Base-by-base conservation (phyloP, 2,797 vertebrate species). In the Microchirus variegatus region DNA sequence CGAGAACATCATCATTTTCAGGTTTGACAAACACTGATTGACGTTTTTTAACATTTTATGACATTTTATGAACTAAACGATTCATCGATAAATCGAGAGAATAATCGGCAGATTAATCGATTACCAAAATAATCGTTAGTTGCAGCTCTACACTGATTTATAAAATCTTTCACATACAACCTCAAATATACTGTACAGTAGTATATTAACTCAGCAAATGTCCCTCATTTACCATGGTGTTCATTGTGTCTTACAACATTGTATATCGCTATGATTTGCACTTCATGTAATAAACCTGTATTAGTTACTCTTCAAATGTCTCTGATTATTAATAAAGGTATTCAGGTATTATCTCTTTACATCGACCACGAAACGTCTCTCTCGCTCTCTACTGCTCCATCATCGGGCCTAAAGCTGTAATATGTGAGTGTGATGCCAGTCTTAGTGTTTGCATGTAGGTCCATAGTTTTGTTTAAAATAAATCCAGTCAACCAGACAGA, bases 401-500 rank as follows among this genome's bases (percentile, higher is more conserved):
- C 67, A 60, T 38, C 35, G 41, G 44, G 26, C 67, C 75, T 59
- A 63, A 65, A 53, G 50, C 44, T 35, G n/a, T 19, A 40, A 9
- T 53, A 35, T 18, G 36, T 13, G 10, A 15, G 12, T 38, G 51
- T 18, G 7, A 36, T 51, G 49, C 3, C 35, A 12, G 31, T 17
- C 36, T 37, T 16, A 14, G 52, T 22, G 52, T 22, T 76, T 65
- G 84, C 65, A 36, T 87, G 78, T 75, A 42, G 55, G 73, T 75
- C 65, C 70, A 54, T 63, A 68, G 80, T 61, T 72, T 86, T 86
- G 81, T 88, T 86, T 86, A 84, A 75, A 86, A 77, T 66, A 77
- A 67, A 86, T 83, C 73, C 87, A 79, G 78, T 75, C 82, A 83
- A 82, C 86, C 87, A 87, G 84, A 89, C 85, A 90, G 83, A 90